Conservation (phyloP, 2,797 vertebrate species). For the Pyrocephalus nanus region DNA sequence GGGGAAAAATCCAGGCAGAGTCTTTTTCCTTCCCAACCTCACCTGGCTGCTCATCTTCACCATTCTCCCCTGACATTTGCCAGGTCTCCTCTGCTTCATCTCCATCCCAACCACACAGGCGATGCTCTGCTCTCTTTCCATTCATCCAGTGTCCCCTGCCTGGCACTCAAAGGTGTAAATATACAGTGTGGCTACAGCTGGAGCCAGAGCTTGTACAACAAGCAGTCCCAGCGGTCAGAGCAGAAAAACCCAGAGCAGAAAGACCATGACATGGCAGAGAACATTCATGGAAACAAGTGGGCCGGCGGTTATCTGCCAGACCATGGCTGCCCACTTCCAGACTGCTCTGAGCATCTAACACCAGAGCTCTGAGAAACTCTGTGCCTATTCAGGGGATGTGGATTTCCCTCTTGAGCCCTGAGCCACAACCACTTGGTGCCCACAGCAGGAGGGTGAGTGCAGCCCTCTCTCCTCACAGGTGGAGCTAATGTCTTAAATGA, state of each 20-base stretch:
- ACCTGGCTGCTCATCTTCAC: neutral
- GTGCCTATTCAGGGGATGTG: neutral
- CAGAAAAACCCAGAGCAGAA: neutral
- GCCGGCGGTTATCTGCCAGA: neutral
- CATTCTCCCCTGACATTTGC: neutral
- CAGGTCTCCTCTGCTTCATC: neutral
- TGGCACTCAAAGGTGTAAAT: neutral
- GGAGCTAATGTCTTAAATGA: neutral
- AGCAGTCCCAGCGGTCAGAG: neutral
- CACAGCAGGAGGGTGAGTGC: fast-evolving
- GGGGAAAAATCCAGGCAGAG: neutral
- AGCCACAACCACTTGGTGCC: neutral
- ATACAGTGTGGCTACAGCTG: neutral
- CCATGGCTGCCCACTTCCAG: neutral
- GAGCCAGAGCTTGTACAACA: neutral
- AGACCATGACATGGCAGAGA: neutral
- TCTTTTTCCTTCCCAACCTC: neutral
- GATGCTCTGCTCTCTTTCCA: neutral
- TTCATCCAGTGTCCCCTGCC: neutral
- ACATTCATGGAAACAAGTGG: neutral
- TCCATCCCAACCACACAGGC: neutral
- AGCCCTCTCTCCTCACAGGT: neutral
- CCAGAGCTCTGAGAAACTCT: neutral
- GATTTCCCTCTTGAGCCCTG: neutral
- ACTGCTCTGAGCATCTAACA: neutral